Conservation (phyloP, 2,113 vertebrate genomes). For the Callopanchax toddi region DNA sequence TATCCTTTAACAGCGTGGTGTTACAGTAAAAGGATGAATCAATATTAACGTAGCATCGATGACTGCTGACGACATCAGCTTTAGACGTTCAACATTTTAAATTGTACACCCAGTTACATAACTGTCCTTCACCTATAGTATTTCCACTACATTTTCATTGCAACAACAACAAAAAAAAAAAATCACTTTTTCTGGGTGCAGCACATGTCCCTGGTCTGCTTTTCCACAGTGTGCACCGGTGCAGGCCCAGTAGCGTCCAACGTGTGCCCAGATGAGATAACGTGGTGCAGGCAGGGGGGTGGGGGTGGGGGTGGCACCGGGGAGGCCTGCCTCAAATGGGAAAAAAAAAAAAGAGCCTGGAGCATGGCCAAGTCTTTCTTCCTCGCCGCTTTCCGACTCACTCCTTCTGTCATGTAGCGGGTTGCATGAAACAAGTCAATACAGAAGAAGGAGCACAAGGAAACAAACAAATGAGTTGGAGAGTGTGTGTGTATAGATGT, state of each 20-base stretch:
- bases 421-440: constrained; percentile 79
- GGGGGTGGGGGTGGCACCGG: constrained; percentile 28
- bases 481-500: constrained; percentile 21
- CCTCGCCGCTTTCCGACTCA: constrained; percentile 64
- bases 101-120: too few relatives aligned
- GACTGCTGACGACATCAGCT: too few relatives aligned
- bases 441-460: constrained; percentile 63
- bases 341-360: constrained; percentile 65
- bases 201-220: constrained; percentile 46
- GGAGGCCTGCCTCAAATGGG: constrained; percentile 64
- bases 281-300: constrained; percentile 58
- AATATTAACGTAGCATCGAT: background rate
- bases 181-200: constrained; percentile 25
- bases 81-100: too few relatives aligned
- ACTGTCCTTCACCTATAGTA: constrained; percentile 7
- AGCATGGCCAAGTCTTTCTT: constrained; percentile 79
- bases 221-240: constrained; percentile 59
- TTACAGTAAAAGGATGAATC: background rate
- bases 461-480: constrained; percentile 64
- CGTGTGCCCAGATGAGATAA: constrained; percentile 84
- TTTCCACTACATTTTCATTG: background rate
- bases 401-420: constrained; percentile 75
- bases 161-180: constrained; percentile 1
- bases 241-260: constrained; percentile 67
- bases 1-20: background rate